Percentiles rank a stretch among this genome's conserved stretches.
Evolutionary conservation across 2,888 invertebrate genomes (phyloP).

Genomic region (Periphyllus acericola): DNA sequence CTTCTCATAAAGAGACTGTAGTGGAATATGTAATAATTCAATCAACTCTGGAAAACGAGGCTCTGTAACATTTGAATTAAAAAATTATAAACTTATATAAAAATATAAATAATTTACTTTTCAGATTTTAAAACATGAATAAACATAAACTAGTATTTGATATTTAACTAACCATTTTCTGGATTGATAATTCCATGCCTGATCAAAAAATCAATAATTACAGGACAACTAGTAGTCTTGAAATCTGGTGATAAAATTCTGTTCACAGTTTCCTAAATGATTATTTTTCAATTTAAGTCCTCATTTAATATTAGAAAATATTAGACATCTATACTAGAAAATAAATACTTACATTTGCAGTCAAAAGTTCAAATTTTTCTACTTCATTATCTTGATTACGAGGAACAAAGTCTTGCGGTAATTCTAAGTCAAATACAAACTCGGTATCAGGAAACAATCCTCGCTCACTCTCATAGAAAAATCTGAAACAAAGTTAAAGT

Average conservation of each 20-base stretch:
- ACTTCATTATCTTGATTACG: slow-evolving; percentile 95
- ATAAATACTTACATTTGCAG: slow-evolving; percentile 75
- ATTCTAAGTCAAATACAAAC: slow-evolving; percentile 91
- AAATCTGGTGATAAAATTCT: slow-evolving; percentile 85
- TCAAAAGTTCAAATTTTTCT: slow-evolving; percentile 86
- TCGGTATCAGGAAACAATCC: slow-evolving; percentile 95
- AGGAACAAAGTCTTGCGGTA: slow-evolving; percentile 90
- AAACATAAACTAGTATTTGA: background rate
- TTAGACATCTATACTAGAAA: background rate
- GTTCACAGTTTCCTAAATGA: slow-evolving; percentile 70
- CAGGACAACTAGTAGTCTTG: slow-evolving; percentile 93
- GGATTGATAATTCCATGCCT: slow-evolving; percentile 89
- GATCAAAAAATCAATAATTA: slow-evolving; percentile 90
- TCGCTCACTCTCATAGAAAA: slow-evolving; percentile 91
- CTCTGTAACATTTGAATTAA: slow-evolving; percentile 73
- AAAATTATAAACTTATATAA: slow-evolving; percentile 44
- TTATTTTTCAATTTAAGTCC: background rate
- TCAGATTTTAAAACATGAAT: background rate
- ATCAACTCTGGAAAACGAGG: slow-evolving; percentile 84
- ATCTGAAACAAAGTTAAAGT: slow-evolving; percentile 70
- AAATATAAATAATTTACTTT: background rate
- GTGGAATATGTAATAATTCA: slow-evolving; percentile 86
- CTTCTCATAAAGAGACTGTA: slow-evolving; percentile 81
- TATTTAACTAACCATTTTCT: slow-evolving; percentile 78
- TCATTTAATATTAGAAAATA: background rate